A percentile compares a stretch with the other conserved stretches of the same genome.
Conservation (phyloP, 2,113 vertebrate genomes). For the Megaceryle torquata region DNA sequence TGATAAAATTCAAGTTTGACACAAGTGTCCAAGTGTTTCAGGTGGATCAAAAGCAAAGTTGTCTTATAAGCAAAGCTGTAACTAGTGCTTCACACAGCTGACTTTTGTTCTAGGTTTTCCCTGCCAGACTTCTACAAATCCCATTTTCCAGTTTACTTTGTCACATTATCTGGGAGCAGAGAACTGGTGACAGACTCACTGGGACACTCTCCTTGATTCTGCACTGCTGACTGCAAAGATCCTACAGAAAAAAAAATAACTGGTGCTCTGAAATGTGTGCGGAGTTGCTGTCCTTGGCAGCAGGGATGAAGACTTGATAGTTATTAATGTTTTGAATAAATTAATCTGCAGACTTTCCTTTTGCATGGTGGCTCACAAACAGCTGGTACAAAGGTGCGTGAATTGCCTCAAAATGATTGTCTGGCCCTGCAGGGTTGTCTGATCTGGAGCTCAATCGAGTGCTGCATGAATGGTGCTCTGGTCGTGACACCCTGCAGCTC, state of each 20-base stretch:
- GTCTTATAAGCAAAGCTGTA: not conserved
- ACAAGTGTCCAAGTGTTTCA: not conserved
- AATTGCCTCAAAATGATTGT: not conserved
- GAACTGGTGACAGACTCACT: not conserved
- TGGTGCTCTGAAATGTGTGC: not conserved
- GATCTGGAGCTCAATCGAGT: not conserved
- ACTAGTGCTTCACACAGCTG: not conserved
- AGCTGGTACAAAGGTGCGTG: not conserved
- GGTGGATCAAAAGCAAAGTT: not conserved
- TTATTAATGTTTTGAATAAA: not conserved
- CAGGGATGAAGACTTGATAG: not conserved
- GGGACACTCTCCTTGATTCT: not conserved
- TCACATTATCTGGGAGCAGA: not conserved
- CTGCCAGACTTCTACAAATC: not conserved
- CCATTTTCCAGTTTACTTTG: not conserved
- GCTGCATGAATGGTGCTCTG: not conserved
- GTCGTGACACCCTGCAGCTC: not conserved
- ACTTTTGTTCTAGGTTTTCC: not conserved
- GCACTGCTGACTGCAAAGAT: not conserved
- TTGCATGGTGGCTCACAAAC: not conserved
- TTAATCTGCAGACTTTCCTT: not conserved
- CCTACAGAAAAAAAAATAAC: not conserved
- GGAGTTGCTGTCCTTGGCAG: not conserved
- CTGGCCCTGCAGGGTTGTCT: not conserved
- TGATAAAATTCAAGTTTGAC: not conserved